Base-by-base conservation (phyloP, 2,797 vertebrate genomes). In the Notamacropus eugenii region DNA sequence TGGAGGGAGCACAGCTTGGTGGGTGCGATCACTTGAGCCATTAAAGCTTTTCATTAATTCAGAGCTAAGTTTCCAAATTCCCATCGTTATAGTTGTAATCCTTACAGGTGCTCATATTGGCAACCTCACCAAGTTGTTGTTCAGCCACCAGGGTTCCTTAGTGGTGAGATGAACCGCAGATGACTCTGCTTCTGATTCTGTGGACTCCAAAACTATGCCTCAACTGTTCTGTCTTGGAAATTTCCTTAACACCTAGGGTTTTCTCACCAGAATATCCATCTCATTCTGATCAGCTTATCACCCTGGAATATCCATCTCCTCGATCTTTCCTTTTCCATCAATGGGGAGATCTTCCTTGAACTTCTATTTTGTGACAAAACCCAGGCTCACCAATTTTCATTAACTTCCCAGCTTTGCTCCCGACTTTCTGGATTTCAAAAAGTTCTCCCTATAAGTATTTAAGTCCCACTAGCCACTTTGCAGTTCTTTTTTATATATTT, bases 91-190 rank as follows among this genome's bases (percentile, higher is more conserved):
- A 40, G 46, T 46, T 24, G 27, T 46, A 46, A 46, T 24, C 19
- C 22, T 82, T 82, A 82, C 19, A 82, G 40, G 74, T 82, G 74
- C 19, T 27, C 46, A 87, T 94, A 56, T 24, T 92, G 1, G 46
- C 28, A 31, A 31, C 5, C 2, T 0, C 50, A 67, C 9, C 13
- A 59, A 93, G 55, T 22, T 4, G 27, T 92, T 93, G 62, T 55
- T 91, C 58, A 92, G 13, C 55, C 40, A 96, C 40, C 59, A 92
- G 34, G 74, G 40, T 24, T 95, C 93, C 93, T 87, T 87, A 13
- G 29, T 92, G 62, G 92, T 22, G 90, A 59, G 0, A 9, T 46
- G 93, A 94, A 92, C 14, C 1, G 90, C 0, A 19, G 55, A 34
- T 46, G 19, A 46, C 22, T 67, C 62, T 82, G 40, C 40, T 24